phyloP scores from a whole-genome alignment of 2,797 vertebrate genomes.

The Peromyscus nudipes region DNA sequence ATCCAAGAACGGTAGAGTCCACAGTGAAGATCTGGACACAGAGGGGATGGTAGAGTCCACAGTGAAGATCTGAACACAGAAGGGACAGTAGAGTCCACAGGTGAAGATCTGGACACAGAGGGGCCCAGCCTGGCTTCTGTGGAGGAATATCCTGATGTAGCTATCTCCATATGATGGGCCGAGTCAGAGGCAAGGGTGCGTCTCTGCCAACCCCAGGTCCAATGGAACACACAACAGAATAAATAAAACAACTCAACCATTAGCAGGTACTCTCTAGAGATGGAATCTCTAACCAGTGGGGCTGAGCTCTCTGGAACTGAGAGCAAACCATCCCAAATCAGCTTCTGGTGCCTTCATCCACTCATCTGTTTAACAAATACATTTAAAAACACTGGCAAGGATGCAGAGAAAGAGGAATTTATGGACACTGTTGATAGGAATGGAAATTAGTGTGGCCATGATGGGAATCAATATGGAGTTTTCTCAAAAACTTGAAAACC shows the following conservation, averaged over 20 bases:
- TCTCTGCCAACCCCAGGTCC: slow-evolving; percentile 55
- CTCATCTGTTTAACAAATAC: slow-evolving; percentile 54
- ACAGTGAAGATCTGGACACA: too few relatives aligned
- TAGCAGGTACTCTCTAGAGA: slow-evolving; percentile 68
- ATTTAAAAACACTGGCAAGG: not conserved
- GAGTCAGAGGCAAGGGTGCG: slow-evolving; percentile 51
- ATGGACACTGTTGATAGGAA: not conserved
- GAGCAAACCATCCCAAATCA: slow-evolving; percentile 52
- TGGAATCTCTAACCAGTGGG: slow-evolving; percentile 54
- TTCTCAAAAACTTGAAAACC: not conserved
- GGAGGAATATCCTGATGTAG: not conserved
- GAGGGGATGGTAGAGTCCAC: too few relatives aligned
- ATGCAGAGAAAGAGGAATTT: not conserved
- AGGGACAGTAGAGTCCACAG: not conserved
- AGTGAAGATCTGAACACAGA: too few relatives aligned
- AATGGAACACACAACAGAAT: slow-evolving; percentile 67
- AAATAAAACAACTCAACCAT: slow-evolving; percentile 75
- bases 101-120: not conserved
- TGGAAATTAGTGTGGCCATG: not conserved
- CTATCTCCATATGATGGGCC: slow-evolving; percentile 42
- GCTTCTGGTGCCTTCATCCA: slow-evolving; percentile 65
- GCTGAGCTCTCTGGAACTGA: slow-evolving; percentile 65
- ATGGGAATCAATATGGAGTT: not conserved
- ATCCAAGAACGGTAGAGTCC: not conserved
- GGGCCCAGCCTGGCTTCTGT: slow-evolving; percentile 43